Base-by-base conservation (phyloP, 2,113 vertebrate genomes). In the Alces alces region DNA sequence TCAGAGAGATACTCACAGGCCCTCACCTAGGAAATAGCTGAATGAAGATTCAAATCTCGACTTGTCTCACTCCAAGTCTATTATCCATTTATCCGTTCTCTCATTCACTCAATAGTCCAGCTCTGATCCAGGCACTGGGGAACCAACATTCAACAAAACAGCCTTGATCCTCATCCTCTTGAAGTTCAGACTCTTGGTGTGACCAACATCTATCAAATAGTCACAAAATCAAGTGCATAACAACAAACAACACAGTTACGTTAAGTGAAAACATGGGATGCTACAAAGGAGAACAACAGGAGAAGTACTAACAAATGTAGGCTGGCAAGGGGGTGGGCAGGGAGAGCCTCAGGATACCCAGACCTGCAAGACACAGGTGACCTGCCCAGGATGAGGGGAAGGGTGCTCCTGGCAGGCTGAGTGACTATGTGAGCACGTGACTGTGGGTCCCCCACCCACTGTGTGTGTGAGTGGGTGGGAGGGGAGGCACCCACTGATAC, bases 161-260 rank as follows among this genome's bases (percentile, higher is more conserved):
- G 55, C 28, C 6, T 4, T 4, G 19, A 8, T 54, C 64, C 45
- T 25, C 54, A 10, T 12, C 36, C n/a, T 58, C 87, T 60, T 8
- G 36, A 54, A 5, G 14, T 23, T 47, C 15, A 0, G 36, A 19
- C 33, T 84, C 25, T 11, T 10, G 21, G 2, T 4, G 1, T 2
- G 52, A 73, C 30, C 58, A 27, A 8, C 1, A 0, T 2, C 28
- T 9, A 10, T 50, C 66, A n/a, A 47, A 45, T 0, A 27, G 76
- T 45, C n/a, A 61, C 7, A 33, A 39, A 89, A 36, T 57, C 79
- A 55, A 64, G n/a, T 0, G 16, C 14, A 23, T 5, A 23, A 28
- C 5, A 6, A 14, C 43, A 43, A 10, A 36, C 2, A 6, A 36
- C 1, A 1, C 1, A 12, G 58, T 28, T 28, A 33, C 0, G 0